phyloP scores from a whole-genome alignment of 1,140 invertebrate genomes.

The Drosophila oshimai region DNA sequence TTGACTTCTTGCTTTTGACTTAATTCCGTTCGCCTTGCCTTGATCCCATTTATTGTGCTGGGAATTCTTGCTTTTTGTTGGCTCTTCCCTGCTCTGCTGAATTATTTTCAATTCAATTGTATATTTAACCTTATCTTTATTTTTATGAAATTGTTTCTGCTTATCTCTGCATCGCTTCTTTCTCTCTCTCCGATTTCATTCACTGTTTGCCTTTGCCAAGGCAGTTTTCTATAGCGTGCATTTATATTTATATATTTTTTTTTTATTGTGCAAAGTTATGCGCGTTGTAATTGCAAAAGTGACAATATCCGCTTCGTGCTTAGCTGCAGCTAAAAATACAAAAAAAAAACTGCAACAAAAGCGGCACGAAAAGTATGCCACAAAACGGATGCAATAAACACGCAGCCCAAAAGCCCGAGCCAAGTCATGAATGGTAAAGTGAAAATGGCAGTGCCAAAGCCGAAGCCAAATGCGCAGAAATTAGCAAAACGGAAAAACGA shows the following conservation, averaged over 20 bases:
- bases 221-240: constrained; percentile 46
- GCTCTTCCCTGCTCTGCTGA: constrained; percentile 6
- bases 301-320: constrained; percentile 64
- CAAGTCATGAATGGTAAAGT: constrained; percentile 57
- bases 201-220: constrained; percentile 38
- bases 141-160: constrained; percentile 28
- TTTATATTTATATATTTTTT: constrained; percentile 5
- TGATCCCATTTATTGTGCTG: constrained; percentile 17
- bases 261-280: constrained; percentile 52
- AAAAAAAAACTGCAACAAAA: constrained; percentile 25
- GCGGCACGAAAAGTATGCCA: constrained; percentile 56
- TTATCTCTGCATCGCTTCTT: constrained; percentile 26
- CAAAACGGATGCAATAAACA: constrained; percentile 64
- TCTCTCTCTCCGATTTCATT: constrained; percentile 23
- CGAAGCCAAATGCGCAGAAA: constrained; percentile 43
- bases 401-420: constrained; percentile 46
- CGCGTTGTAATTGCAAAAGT: constrained; percentile 62
- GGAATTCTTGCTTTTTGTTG: not conserved
- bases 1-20: constrained; percentile 14
- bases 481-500: constrained; percentile 48
- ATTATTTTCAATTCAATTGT: constrained; percentile 28
- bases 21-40: constrained; percentile 13
- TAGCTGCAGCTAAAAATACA: constrained; percentile 30
- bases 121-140: constrained; percentile 21
- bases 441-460: constrained; percentile 45